Percentiles rank a stretch among this genome's conserved stretches.
phyloP scores from a whole-genome alignment of 2,113 vertebrate genomes.

The Scalopus aquaticus region DNA sequence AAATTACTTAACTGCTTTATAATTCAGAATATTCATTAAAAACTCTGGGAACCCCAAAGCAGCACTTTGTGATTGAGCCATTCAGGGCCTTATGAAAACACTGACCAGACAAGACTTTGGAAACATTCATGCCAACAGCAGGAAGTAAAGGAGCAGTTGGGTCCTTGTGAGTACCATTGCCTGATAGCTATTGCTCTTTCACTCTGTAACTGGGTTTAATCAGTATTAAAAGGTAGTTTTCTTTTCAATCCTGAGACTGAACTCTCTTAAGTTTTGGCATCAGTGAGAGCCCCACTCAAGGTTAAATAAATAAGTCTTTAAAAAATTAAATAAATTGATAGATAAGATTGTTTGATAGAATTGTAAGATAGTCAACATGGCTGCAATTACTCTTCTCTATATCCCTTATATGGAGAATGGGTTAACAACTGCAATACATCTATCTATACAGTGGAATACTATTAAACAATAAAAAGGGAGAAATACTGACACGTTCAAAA shows the following conservation, averaged over 20 bases:
- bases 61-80: not conserved
- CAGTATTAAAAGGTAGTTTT: not conserved
- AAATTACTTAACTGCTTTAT: not conserved
- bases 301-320: too few relatives aligned
- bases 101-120: not conserved
- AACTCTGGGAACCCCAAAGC: not conserved
- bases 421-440: not conserved
- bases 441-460: not conserved
- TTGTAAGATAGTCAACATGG: not conserved
- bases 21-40: not conserved
- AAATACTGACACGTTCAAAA: not conserved
- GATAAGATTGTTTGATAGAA: not conserved
- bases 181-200: not conserved
- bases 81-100: not conserved
- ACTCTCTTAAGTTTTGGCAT: not conserved
- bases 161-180: not conserved
- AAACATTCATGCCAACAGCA: not conserved
- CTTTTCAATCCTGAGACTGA: not conserved
- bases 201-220: not conserved
- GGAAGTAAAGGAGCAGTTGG: not conserved
- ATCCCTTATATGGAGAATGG: not conserved
- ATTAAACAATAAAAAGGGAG: not conserved
- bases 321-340: not conserved
- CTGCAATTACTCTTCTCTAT: not conserved
- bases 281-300: not conserved